These are phyloP conservation scores for Agapornis canus DNA, from an alignment of 2,797 vertebrate genomes.

Conservation along the genomic window DNA sequence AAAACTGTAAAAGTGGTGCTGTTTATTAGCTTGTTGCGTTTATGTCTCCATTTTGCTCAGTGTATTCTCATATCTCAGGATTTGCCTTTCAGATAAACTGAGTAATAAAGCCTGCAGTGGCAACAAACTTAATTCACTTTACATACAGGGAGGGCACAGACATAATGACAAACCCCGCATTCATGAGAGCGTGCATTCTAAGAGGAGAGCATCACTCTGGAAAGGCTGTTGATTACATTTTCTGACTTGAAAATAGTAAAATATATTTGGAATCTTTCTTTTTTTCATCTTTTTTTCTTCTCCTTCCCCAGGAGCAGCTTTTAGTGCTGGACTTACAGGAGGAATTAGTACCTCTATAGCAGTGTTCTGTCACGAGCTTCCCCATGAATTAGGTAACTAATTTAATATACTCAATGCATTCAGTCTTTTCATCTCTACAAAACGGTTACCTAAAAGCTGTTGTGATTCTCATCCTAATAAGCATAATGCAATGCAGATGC, in stretches of 20 bases:
- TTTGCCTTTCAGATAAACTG: neutral
- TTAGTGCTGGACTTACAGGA: slow-evolving; percentile 93
- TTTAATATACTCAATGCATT: neutral
- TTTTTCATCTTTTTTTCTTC: neutral
- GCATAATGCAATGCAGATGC: neutral
- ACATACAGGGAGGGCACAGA: neutral
- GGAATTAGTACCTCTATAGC: slow-evolving; percentile 98
- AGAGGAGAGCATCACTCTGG: neutral
- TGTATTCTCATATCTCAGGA: neutral
- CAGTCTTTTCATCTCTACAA: neutral
- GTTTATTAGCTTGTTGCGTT: neutral
- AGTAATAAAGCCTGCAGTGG: neutral
- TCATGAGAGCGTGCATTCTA: neutral
- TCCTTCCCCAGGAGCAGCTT: slow-evolving; percentile 87
- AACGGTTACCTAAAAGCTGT: neutral
- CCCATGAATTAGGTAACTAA: slow-evolving; percentile 93
- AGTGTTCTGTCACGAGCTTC: slow-evolving; percentile 98
- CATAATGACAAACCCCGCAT: neutral
- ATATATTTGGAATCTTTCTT: neutral
- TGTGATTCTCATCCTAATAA: neutral
- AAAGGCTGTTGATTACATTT: neutral
- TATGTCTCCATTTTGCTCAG: neutral
- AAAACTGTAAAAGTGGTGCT: neutral
- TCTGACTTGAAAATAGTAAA: neutral
- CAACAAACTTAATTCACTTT: neutral